Evolutionary conservation across 2,113 vertebrate species (phyloP), one percentile per base, ranked within the genome.

Genomic region (Tetrao urogallus): DNA sequence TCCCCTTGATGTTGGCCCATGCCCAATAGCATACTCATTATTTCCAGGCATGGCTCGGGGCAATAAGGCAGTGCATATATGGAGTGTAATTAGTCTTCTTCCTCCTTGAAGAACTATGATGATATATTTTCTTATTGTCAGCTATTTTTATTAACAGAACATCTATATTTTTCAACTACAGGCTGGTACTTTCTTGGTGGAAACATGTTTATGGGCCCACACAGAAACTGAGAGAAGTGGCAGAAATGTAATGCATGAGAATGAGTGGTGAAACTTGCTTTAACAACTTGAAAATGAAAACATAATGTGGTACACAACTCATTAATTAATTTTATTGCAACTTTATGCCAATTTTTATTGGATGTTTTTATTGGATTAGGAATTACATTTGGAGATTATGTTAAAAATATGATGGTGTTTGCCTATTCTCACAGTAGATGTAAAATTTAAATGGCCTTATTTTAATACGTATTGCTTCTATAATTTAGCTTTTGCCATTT

Each of bases 231-330:
- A 88, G 71, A 65, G 72, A 87, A 95, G 38, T 61, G 30, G 90
- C 82, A 93, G 74, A 79, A 94, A 86, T 30, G 15, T 65, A 80
- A 40, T 47, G 43, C 43, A 34, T 66, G 25, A 90, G 86, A 96
- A 90, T 18, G 65, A 84, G 28, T 71, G 45, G 81, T 58, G 72
- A 77, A 95, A 93, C 52, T 57, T 89, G n/a, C 63, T 96, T 95
- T 96, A 96, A 94, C 78, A 93, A 90, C 82, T 13, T 81, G 70
- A 75, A 93, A 96, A 86, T 86, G 48, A 92, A 96, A 97, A 88
- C 48, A 60, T 92, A 87, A 82, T 82, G 38, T 54, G 21, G 75
- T 82, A 94, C 70, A 56, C 72, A 93, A 92, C 64, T 42, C 63
- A 89, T 87, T 95, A 94, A 96, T 93, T 94, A 79, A 76, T 92